phyloP scores from a whole-genome alignment of 2,797 vertebrate species.

The Rhinichthys osculus region DNA sequence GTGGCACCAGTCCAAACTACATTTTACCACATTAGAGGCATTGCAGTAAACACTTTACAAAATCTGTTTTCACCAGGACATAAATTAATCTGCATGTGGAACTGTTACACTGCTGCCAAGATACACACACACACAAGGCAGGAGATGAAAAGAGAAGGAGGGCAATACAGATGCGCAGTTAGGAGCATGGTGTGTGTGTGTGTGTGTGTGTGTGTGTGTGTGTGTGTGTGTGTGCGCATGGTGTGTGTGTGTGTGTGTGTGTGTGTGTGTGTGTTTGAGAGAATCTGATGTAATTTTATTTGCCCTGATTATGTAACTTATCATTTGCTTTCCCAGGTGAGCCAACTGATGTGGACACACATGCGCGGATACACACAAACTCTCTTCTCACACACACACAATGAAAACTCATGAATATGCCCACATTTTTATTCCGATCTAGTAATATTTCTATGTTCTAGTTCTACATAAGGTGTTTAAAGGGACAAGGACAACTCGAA shows the following conservation, averaged over 20 bases:
- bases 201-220: too few species aligned
- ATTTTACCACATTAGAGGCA: neutral
- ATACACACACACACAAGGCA: slow-evolving; percentile 31
- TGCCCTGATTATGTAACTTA: slow-evolving; percentile 47
- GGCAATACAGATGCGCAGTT: neutral
- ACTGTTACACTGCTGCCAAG: slow-evolving; percentile 15
- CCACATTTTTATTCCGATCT: neutral
- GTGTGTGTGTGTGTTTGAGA: slow-evolving; percentile 7
- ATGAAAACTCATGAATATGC: neutral
- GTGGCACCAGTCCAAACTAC: slow-evolving; percentile 20
- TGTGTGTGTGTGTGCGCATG: too few species aligned
- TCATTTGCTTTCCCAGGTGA: slow-evolving; percentile 48
- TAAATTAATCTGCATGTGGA: slow-evolving; percentile 13
- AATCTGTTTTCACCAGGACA: neutral
- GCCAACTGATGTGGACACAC: slow-evolving; percentile 11
- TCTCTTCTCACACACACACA: slow-evolving; percentile 41
- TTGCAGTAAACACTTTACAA: neutral
- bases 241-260: too few species aligned
- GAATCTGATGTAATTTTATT: slow-evolving; percentile 26
- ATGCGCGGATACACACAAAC: neutral
- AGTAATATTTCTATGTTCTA: neutral
- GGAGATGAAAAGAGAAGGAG: neutral
- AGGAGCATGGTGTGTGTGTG: neutral
- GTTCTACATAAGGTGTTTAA: too few species aligned
- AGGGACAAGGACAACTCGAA: too few species aligned